Percentiles rank a stretch among this genome's conserved stretches.
Conservation (phyloP, 2,113 vertebrate genomes). For the Rhynchomys soricoides region DNA sequence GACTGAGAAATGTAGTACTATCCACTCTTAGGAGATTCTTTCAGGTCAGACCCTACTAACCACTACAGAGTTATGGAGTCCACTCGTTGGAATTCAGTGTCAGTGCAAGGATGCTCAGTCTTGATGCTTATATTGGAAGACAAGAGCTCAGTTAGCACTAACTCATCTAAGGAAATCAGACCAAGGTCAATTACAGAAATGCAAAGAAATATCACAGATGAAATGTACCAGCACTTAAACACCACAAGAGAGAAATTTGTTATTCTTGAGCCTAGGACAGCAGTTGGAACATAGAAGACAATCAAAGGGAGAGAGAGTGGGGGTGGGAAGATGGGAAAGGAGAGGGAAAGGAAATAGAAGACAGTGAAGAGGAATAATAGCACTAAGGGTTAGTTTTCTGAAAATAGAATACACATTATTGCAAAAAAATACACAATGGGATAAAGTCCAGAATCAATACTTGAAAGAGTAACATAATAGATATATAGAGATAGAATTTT, state of each 20-base stretch:
- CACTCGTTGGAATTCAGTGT: too few species aligned
- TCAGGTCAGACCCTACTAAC: too few species aligned
- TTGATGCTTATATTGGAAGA: background rate
- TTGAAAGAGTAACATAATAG: background rate
- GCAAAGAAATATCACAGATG: background rate
- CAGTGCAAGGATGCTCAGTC: too few species aligned
- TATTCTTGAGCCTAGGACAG: background rate
- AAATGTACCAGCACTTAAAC: background rate
- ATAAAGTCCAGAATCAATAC: background rate
- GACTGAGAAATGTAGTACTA: background rate
- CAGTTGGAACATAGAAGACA: background rate
- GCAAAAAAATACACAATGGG: background rate
- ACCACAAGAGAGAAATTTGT: background rate
- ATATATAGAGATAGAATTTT: background rate
- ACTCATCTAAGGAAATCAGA: background rate
- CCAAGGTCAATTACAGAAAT: background rate
- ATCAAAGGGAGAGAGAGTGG: background rate
- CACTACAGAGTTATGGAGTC: background rate
- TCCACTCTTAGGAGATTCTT: background rate
- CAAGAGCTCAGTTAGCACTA: background rate
- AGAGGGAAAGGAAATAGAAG: background rate
- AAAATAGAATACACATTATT: background rate
- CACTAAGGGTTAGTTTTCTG: background rate
- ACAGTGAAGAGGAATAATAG: background rate
- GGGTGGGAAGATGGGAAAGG: background rate